Conservation (phyloP, 2,113 vertebrate species). For the Rynchops niger region DNA sequence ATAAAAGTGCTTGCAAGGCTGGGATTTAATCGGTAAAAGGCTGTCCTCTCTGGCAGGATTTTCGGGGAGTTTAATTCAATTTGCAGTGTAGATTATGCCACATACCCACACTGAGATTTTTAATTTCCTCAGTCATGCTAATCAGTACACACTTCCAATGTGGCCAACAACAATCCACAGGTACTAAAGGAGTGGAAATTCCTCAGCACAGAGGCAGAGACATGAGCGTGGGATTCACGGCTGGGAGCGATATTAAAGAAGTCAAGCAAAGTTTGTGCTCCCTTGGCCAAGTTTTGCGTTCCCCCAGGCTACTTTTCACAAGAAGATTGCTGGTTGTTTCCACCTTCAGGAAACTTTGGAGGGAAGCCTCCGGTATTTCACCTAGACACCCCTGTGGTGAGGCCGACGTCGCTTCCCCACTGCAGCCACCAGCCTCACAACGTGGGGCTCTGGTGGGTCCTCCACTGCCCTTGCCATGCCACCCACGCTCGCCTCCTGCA, state of each 20-base stretch:
- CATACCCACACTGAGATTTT: background rate
- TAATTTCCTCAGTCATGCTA: background rate
- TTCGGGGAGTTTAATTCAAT: background rate
- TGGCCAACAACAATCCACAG: background rate
- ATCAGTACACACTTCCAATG: fast-evolving
- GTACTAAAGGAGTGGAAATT: background rate
- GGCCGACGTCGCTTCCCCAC: background rate
- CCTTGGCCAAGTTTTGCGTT: background rate
- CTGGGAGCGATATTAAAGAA: background rate
- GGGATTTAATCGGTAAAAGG: background rate
- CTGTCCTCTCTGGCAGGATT: background rate
- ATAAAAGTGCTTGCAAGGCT: background rate
- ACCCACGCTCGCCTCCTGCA: background rate
- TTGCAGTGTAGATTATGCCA: background rate
- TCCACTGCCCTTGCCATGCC: fast-evolving
- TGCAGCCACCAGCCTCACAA: background rate
- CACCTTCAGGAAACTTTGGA: background rate
- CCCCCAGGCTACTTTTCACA: background rate
- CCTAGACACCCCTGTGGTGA: background rate
- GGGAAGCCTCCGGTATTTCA: background rate
- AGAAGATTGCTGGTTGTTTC: background rate
- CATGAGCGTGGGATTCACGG: background rate
- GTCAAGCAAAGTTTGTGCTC: background rate
- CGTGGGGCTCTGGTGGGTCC: fast-evolving
- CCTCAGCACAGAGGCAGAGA: background rate